Base-by-base conservation (phyloP, 2,888 invertebrate genomes). In the Drosophila pegasa region DNA sequence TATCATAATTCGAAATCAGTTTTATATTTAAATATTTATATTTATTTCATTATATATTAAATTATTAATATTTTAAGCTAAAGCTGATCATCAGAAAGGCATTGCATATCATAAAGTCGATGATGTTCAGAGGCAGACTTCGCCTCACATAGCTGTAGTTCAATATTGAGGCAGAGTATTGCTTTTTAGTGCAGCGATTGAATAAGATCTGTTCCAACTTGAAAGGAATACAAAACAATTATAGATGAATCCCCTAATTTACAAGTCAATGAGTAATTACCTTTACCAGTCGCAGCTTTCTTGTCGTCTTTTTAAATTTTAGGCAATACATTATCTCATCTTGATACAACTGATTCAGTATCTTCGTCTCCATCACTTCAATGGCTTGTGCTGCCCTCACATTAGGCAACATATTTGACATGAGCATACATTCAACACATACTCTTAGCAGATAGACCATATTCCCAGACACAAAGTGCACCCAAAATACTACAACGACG, bases 301-400 rank as follows among this genome's bases (percentile, higher is more conserved):
- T 22, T 0, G 0, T 2, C 0, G 1, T 27, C 1, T 16, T 45
- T 14, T 22, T n/a, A 0, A 9, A 10, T 9, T 20, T 31, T 0
- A 52, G 1, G 0, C 4, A 6, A 7, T 2, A 5, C 2, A 51
- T 9, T 7, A 69, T 12, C 20, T 64, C 64, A 12, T 48, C 2
- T 3, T 41, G 5, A 22, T 52, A 48, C 14, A 71, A 22, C 1
- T 41, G 14, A 38, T 38, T 51, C 22, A 60, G 16, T 2, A 64
- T 54, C n/a, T 56, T 52, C 1, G 12, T 22, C 22, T 71, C 70
- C 33, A 70, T 14, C 14, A 0, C 4, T 18, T 31, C 8, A 6
- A 71, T 57, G 12, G 8, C 12, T 29, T 10, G 37, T 0, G 70
- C 52, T 18, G 43, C 57, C 3, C 12, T 18, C 0, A 54, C 6